A percentile compares a stretch with the other conserved stretches of the same genome.
Evolutionary conservation across 2,113 vertebrate genomes (phyloP).

Genomic region (Daubentonia madagascariensis): DNA sequence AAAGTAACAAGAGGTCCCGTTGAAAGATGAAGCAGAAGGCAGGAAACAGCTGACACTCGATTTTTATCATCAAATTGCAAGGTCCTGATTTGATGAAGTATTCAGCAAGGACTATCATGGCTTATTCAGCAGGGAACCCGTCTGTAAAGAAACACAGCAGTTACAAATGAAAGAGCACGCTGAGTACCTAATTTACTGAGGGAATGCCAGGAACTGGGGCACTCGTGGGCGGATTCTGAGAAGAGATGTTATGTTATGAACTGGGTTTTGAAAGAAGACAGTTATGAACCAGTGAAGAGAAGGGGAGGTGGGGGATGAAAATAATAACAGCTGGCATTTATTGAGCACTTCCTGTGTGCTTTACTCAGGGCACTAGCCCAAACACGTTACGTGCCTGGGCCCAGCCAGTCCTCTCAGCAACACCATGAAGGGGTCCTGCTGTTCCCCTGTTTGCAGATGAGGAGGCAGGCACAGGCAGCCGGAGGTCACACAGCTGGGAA

Average conservation of each 20-base stretch:
- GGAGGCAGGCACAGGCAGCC: not conserved
- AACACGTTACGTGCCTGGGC: fast-evolving
- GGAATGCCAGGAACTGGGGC: not conserved
- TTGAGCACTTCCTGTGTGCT: not conserved
- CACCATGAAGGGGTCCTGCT: fast-evolving
- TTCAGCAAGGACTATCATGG: not conserved
- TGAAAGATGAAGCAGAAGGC: not conserved
- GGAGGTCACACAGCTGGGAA: not conserved
- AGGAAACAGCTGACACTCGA: not conserved
- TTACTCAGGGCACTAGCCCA: not conserved
- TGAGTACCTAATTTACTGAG: not conserved
- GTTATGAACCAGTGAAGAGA: not conserved
- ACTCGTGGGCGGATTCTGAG: not conserved
- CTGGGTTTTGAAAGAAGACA: not conserved
- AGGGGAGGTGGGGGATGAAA: not conserved
- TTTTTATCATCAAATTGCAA: not conserved
- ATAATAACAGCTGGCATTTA: not conserved
- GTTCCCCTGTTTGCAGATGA: not conserved
- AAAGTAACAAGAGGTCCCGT: not conserved
- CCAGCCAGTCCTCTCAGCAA: not conserved
- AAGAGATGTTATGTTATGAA: not conserved
- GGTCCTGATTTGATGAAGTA: not conserved
- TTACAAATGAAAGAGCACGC: not conserved
- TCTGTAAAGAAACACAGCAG: not conserved
- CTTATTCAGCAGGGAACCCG: not conserved